Percentiles rank a stretch among this genome's conserved stretches.
Evolutionary conservation across 2,888 invertebrate genomes (phyloP).

Genomic region (Caenorhabditis sp.): DNA sequence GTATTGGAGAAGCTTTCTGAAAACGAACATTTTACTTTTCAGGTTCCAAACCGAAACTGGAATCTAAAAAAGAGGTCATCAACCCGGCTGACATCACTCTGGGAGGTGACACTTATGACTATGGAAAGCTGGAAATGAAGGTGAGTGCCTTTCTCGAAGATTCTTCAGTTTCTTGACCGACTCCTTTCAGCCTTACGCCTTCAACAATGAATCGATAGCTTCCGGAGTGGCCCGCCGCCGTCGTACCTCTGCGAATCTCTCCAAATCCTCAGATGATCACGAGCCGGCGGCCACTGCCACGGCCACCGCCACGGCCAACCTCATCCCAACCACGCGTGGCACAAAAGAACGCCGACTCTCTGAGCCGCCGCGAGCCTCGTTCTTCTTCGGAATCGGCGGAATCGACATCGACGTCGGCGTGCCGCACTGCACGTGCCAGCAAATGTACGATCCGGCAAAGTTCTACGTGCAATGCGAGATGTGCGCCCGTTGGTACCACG

Average conservation of each 20-base stretch:
- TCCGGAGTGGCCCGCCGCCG: conserved; percentile 40
- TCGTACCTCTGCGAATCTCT: conserved; percentile 48
- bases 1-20: not conserved
- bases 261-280: conserved; percentile 37
- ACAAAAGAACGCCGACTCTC: conserved; percentile 39
- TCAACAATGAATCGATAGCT: conserved; percentile 36
- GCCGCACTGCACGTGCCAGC: conserved; percentile 63
- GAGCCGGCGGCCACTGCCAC: not conserved
- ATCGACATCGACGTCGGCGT: conserved; percentile 18
- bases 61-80: conserved; percentile 50
- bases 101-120: conserved; percentile 61
- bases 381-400: not conserved
- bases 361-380: not conserved
- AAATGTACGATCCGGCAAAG: conserved; percentile 58
- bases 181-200: no score
- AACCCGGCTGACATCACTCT: conserved; percentile 68
- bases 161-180: not conserved
- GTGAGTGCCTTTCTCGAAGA: no score
- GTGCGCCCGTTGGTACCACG: conserved; percentile 99
- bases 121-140: no score
- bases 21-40: not conserved
- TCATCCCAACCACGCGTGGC: not conserved
- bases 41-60: conserved; percentile 16
- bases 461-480: conserved; percentile 96
- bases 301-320: no score